These are phyloP conservation scores for Amphimallon solstitiale DNA, from an alignment of 2,888 invertebrate species.

Conservation along the genomic window DNA sequence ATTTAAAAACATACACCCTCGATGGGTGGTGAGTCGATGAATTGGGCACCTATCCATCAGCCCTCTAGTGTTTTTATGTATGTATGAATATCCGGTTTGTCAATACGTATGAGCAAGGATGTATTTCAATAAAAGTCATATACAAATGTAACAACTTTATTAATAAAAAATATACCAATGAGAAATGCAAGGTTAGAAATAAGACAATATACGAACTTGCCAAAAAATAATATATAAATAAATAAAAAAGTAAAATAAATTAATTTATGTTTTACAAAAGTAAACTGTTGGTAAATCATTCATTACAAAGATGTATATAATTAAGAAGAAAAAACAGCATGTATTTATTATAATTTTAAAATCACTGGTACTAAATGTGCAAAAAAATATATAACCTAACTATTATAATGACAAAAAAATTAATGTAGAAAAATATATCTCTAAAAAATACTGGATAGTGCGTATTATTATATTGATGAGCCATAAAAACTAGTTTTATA, in stretches of 20 bases:
- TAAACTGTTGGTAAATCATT: conserved; percentile 34
- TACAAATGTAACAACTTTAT: conserved; percentile 60
- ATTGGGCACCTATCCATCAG: too few species aligned
- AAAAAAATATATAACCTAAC: background rate
- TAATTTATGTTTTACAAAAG: conserved; percentile 29
- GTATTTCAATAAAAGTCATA: conserved; percentile 30
- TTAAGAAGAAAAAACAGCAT: conserved; percentile 13
- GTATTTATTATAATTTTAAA: background rate
- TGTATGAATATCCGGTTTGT: too few species aligned
- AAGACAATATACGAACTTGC: conserved; percentile 21
- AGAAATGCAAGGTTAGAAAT: conserved; percentile 52
- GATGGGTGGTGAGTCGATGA: too few species aligned
- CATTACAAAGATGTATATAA: conserved; percentile 4
- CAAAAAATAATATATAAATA: conserved; percentile 30
- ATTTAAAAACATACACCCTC: too few species aligned
- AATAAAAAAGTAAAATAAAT: conserved; percentile 46
- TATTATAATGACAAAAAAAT: conserved; percentile 9
- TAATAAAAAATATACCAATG: conserved; percentile 56
- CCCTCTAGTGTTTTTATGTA: too few species aligned
- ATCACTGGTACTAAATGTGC: conserved; percentile 17
- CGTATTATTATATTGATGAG: conserved; percentile 25
- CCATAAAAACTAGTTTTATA: conserved; percentile 23
- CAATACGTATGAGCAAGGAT: background rate
- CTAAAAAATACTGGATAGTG: conserved; percentile 35
- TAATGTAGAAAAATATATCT: conserved; percentile 28